These are phyloP conservation scores for Cryptops parisi DNA, from an alignment of 2,888 invertebrate species.

Conservation along the genomic window DNA sequence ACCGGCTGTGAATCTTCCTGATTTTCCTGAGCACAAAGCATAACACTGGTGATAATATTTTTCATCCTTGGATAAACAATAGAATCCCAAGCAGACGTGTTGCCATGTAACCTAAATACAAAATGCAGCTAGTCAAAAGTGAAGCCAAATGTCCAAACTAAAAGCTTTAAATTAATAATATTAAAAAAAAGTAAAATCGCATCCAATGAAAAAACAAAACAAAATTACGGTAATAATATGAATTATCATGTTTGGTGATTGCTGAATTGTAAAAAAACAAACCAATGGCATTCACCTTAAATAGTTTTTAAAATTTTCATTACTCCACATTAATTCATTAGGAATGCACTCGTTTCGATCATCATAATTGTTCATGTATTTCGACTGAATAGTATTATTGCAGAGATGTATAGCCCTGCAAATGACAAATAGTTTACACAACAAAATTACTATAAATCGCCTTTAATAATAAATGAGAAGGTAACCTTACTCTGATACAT, in stretches of 20 bases:
- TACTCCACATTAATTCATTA: constrained; percentile 69
- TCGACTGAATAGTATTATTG: constrained; percentile 83
- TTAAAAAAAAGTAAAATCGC: neutral
- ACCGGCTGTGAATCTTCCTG: neutral
- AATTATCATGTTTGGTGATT: too few relatives aligned
- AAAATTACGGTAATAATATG: too few relatives aligned
- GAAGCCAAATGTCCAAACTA: neutral
- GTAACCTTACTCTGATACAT: neutral
- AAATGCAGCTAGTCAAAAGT: too few relatives aligned
- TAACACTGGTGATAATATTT: neutral
- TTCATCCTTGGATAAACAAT: constrained; percentile 7
- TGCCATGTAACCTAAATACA: too few relatives aligned
- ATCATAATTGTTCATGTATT: constrained; percentile 39
- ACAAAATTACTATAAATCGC: neutral
- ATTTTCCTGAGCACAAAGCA: constrained; percentile 1
- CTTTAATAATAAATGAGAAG: neutral
- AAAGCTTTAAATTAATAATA: neutral
- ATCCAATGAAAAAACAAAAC: neutral
- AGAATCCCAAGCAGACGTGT: neutral
- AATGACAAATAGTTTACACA: neutral
- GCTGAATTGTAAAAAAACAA: neutral
- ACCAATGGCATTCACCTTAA: constrained; percentile 39
- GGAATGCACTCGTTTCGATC: constrained; percentile 38
- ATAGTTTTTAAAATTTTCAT: constrained; percentile 51
- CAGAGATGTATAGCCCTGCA: constrained; percentile 82